phyloP scores from a whole-genome alignment of 1,140 invertebrate species.

The Melitaea cinxia region DNA sequence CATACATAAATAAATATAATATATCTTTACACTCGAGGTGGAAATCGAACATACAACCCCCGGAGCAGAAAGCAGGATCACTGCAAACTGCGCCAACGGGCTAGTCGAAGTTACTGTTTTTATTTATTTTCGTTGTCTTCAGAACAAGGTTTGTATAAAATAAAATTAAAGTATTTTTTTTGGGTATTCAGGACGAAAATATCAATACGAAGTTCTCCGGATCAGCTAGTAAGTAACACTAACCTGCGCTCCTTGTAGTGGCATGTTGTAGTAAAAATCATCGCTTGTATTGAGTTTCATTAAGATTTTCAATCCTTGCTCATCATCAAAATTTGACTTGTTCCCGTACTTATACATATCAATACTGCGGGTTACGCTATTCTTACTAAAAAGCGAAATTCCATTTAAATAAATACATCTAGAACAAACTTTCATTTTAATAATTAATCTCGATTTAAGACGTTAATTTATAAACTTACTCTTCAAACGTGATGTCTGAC shows the following conservation, averaged over 20 bases:
- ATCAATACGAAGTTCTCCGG: neutral
- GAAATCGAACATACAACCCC: too few species aligned
- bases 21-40: too few species aligned
- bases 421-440: neutral
- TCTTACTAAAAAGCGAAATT: slow-evolving; percentile 32
- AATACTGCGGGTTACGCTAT: slow-evolving; percentile 41
- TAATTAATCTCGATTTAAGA: neutral
- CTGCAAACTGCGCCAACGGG: too few species aligned
- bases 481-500: slow-evolving; percentile 60
- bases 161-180: too few species aligned
- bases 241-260: slow-evolving; percentile 67
- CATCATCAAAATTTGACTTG: slow-evolving; percentile 69
- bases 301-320: slow-evolving; percentile 69
- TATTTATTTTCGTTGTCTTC: too few species aligned
- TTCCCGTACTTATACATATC: slow-evolving; percentile 74
- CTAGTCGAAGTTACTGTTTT: too few species aligned
- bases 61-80: too few species aligned
- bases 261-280: slow-evolving; percentile 69
- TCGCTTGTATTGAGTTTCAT: slow-evolving; percentile 60
- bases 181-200: too few species aligned
- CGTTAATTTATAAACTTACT: slow-evolving; percentile 42
- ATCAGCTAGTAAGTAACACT: neutral
- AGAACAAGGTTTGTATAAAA: too few species aligned
- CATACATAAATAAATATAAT: too few species aligned
- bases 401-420: neutral